Conservation (phyloP, 2,888 invertebrate genomes). For the Pantelozetes paolii region DNA sequence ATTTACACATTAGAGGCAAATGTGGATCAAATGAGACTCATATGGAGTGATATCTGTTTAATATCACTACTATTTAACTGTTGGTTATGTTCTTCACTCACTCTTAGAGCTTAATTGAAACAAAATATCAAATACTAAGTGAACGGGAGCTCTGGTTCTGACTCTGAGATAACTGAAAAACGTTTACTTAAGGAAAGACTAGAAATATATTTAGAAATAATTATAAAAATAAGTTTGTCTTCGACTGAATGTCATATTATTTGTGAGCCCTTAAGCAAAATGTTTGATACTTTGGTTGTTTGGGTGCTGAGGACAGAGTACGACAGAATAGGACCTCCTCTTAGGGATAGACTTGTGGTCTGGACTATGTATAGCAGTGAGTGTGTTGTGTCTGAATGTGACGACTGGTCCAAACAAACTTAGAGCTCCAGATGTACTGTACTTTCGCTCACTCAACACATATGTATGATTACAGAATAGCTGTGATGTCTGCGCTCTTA, state of each 20-base stretch:
- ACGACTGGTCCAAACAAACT: slow-evolving; percentile 29
- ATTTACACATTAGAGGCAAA: not conserved
- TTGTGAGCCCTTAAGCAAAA: slow-evolving; percentile 3
- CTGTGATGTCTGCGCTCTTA: not conserved
- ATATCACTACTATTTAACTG: not conserved
- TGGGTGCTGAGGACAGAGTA: no score
- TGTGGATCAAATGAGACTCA: not conserved
- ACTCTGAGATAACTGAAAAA: not conserved
- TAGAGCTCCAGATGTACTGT: slow-evolving; percentile 22
- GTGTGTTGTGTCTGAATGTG: slow-evolving; percentile 27
- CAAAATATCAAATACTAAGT: not conserved
- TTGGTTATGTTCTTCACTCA: not conserved
- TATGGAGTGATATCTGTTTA: not conserved
- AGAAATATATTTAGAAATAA: not conserved
- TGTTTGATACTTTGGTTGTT: not conserved
- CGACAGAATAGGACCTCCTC: not conserved
- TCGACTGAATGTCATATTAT: slow-evolving; percentile 12
- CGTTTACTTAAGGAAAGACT: slow-evolving; percentile 10
- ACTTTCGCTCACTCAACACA: slow-evolving; percentile 20
- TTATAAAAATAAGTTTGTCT: not conserved
- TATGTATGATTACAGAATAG: slow-evolving; percentile 22
- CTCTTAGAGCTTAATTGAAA: not conserved
- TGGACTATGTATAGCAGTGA: no score
- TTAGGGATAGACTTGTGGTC: not conserved
- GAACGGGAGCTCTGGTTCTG: not conserved